These are phyloP conservation scores for Pyrgus malvae DNA, from an alignment of 2,888 invertebrate genomes.

Conservation along the genomic window DNA sequence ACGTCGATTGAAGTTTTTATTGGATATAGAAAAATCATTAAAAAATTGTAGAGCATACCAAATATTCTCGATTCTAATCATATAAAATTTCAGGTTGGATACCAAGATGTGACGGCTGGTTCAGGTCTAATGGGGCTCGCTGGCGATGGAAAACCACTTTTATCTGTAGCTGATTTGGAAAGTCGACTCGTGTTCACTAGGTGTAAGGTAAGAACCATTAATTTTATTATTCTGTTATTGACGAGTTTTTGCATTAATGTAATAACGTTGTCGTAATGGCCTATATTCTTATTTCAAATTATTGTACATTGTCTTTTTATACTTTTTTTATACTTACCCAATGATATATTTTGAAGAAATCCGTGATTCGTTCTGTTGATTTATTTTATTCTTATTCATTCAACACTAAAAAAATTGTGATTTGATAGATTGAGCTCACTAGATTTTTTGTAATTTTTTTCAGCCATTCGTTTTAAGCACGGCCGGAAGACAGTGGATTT, in stretches of 20 bases:
- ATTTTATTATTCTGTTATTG: not conserved
- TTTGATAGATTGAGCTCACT: not conserved
- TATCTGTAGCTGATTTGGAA: constrained; percentile 92
- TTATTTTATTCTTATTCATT: no score
- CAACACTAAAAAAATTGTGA: not conserved
- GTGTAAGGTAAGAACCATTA: constrained; percentile 84
- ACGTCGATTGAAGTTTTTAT: no score
- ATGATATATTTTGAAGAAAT: no score
- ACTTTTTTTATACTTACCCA: no score
- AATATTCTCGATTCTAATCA: no score
- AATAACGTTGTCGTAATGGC: no score
- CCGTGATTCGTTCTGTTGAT: no score
- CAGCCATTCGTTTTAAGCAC: constrained; percentile 92
- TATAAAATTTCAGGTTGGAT: constrained; percentile 83
- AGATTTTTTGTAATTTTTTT: constrained; percentile 40
- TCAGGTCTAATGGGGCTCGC: constrained; percentile 93
- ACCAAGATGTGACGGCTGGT: constrained; percentile 91
- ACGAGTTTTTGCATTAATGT: no score
- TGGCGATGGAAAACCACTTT: constrained; percentile 90
- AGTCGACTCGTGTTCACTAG: constrained; percentile 94
- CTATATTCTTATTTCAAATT: no score
- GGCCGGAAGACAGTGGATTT: constrained; percentile 94
- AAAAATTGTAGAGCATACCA: no score
- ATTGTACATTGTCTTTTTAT: no score
- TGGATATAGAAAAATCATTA: no score